Conservation (phyloP, 2,797 vertebrate species). For the Phataginus tricuspis region DNA sequence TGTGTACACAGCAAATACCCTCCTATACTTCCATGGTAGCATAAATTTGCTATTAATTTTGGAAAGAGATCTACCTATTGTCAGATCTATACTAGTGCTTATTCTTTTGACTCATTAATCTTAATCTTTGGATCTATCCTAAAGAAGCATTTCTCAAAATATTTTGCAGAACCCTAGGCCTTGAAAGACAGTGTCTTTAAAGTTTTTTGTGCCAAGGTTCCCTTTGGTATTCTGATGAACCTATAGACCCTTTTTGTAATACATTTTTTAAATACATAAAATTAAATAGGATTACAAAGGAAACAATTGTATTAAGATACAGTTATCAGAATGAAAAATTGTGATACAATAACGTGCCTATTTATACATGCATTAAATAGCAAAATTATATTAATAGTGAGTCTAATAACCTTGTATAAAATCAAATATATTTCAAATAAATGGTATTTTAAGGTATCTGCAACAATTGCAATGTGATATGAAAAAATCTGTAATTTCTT, state of each 20-base stretch:
- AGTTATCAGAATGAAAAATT: neutral
- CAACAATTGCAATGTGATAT: neutral
- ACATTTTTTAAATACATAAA: constrained; percentile 30
- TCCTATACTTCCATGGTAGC: neutral
- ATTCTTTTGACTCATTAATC: neutral
- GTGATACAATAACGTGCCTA: neutral
- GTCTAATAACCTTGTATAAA: neutral
- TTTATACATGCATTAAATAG: neutral
- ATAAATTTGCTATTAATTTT: neutral
- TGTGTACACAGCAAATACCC: neutral
- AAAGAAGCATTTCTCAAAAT: constrained; percentile 48
- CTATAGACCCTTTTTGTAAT: neutral
- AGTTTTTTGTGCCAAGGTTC: neutral
- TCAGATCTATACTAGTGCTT: neutral
- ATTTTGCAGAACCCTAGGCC: constrained; percentile 15
- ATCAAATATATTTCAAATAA: constrained; percentile 11
- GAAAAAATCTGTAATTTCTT: constrained; percentile 28
- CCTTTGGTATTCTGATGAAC: constrained; percentile 28
- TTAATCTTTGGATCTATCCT: neutral
- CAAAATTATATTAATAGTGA: neutral
- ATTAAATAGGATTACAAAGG: neutral
- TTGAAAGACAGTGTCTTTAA: neutral
- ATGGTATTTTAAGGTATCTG: neutral
- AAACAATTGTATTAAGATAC: neutral
- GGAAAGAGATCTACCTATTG: neutral